Percentiles rank a stretch among this genome's conserved stretches.
phyloP scores from a whole-genome alignment of 2,113 vertebrate genomes.

The Rhadina sibilatrix region DNA sequence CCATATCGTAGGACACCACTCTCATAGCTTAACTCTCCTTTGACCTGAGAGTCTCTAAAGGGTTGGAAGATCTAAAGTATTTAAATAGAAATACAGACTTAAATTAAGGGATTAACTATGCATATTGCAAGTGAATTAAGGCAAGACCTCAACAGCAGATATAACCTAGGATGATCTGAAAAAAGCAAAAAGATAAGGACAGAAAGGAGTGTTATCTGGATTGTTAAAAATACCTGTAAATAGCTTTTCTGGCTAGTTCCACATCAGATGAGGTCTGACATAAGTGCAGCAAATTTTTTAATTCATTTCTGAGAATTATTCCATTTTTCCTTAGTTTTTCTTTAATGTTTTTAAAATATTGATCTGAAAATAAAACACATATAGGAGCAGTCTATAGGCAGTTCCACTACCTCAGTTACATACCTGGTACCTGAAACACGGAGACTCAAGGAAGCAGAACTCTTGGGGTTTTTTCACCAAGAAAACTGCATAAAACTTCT shows the following conservation, averaged over 20 bases:
- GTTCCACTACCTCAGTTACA: neutral
- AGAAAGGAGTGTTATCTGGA: neutral
- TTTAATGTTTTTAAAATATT: constrained; percentile 77
- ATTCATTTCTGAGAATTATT: constrained; percentile 80
- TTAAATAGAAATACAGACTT: neutral
- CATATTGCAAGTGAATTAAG: neutral
- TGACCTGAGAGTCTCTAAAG: neutral
- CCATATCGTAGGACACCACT: neutral
- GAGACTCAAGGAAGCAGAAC: neutral
- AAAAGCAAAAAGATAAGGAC: neutral
- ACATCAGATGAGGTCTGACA: constrained; percentile 84
- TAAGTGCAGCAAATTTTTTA: constrained; percentile 85
- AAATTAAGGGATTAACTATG: neutral
- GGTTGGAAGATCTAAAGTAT: neutral
- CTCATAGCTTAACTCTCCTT: neutral
- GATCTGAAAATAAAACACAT: constrained; percentile 73
- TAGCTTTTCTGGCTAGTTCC: constrained; percentile 78
- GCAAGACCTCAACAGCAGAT: neutral
- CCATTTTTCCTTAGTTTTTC: constrained; percentile 80
- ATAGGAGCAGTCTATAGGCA: neutral
- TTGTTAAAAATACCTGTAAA: constrained; percentile 80
- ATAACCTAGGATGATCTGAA: neutral
- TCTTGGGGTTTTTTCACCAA: neutral
- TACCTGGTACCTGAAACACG: neutral
- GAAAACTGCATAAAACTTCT: neutral